A percentile compares a stretch with the other conserved stretches of the same genome.
Conservation (phyloP, 2,113 vertebrate genomes). For the Pterocles orientalis region DNA sequence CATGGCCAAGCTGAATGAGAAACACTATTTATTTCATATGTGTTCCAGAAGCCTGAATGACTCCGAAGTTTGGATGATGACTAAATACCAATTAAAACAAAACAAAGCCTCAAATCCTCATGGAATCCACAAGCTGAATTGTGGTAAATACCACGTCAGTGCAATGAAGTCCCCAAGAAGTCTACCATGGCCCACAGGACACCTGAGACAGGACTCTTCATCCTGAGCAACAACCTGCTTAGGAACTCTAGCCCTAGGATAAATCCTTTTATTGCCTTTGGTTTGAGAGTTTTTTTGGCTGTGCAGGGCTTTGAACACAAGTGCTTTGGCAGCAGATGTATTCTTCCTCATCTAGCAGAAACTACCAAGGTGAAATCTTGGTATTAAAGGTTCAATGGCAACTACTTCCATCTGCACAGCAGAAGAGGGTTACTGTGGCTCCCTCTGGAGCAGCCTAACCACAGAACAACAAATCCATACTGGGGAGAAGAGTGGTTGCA, state of each 20-base stretch:
- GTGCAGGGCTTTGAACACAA: background rate
- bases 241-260: background rate
- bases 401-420: background rate
- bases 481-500: background rate
- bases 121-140: background rate
- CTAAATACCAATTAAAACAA: slow-evolving; percentile 18
- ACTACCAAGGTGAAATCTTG: background rate
- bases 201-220: background rate
- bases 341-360: background rate
- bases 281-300: background rate
- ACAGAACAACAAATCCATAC: background rate
- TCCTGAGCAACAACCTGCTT: background rate
- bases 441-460: background rate
- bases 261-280: background rate
- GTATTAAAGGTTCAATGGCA: background rate
- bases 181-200: background rate
- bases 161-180: background rate
- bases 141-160: background rate
- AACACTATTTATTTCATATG: background rate
- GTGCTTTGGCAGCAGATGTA: background rate
- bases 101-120: background rate
- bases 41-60: background rate
- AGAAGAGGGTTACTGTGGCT: background rate
- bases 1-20: background rate
- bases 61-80: background rate